Evolutionary conservation across 2,113 vertebrate genomes (phyloP), one percentile per base, ranked within the genome.

Genomic region (Phodopus roborovskii): DNA sequence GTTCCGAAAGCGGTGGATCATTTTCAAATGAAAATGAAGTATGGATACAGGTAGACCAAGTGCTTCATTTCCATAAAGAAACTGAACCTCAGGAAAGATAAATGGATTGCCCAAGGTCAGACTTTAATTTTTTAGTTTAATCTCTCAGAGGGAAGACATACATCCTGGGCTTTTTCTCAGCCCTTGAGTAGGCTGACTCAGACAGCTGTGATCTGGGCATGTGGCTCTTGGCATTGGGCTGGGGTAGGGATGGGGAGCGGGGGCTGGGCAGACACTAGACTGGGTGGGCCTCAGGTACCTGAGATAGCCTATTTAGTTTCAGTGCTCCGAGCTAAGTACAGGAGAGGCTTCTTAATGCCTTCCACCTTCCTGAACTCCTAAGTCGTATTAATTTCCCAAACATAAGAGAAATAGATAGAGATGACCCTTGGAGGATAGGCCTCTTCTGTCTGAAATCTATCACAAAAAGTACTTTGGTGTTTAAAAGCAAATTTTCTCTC

Each of bases 331-430:
- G 50, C 84, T 73, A 50, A 78, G 68, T 9, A 50, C 88, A 82
- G 16, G 30, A 26, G 17, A 92, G 45, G 56, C 53, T 60, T 83
- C n/a, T 19, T 94, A 87, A 95, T 96, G 42, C 83, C 58, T 88
- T 87, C 50, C 39, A 56, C 36, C 64, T 94, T 75, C 53, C 88
- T 96, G 93, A 91, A 91, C 58, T 50, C 89, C 70, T 66, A 90
- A 50, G 88, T 79, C 81, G 92, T 88, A 93, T 83, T 96, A 95
- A 94, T 94, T 93, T 95, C 48, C 42, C 42, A 95, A 94, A 90
- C 28, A 42, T 66, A 95, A 92, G 58, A 94, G 87, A 88, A 96
- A 95, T 78, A 96, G 88, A 60, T 64, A 74, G n/a, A 94, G 71
- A 95, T 86, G 45, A 95, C 66, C 74, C 50, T 42, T 84, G 26